These are phyloP conservation scores for Troides aeacus DNA, from an alignment of 2,888 invertebrate species.

Conservation along the genomic window DNA sequence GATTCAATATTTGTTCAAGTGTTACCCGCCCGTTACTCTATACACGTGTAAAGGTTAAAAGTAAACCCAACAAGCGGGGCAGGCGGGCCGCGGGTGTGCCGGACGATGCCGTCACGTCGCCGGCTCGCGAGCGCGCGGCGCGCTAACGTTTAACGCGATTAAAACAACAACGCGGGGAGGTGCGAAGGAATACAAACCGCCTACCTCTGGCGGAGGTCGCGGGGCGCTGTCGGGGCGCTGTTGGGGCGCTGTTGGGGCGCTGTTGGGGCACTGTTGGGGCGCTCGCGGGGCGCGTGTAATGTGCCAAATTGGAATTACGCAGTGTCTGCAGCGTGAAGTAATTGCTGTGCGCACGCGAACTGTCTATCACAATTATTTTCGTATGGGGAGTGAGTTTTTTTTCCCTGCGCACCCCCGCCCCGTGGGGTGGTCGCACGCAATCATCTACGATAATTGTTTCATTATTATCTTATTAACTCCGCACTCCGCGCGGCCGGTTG, in stretches of 20 bases:
- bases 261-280: conserved; percentile 37
- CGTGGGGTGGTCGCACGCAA: conserved; percentile 57
- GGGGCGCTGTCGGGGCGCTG: too few relatives aligned
- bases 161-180: conserved; percentile 53
- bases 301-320: conserved; percentile 73
- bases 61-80: too few relatives aligned
- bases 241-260: conserved; percentile 28
- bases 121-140: too few relatives aligned
- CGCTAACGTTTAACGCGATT: conserved; percentile 60
- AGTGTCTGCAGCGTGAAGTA: conserved; percentile 51
- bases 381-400: conserved; percentile 58
- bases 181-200: conserved; percentile 62
- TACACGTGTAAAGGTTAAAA: too few relatives aligned
- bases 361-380: conserved; percentile 78
- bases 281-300: conserved; percentile 55
- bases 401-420: conserved; percentile 63
- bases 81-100: too few relatives aligned
- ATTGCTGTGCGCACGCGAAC: conserved; percentile 75
- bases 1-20: too few relatives aligned
- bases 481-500: conserved; percentile 24
- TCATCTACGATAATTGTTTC: conserved; percentile 74
- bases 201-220: conserved; percentile 53
- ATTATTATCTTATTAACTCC: conserved; percentile 79
- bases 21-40: too few relatives aligned
- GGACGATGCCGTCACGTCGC: too few relatives aligned